A percentile compares a stretch with the other conserved stretches of the same genome.
Evolutionary conservation across 2,797 vertebrate species (phyloP).

Genomic region (Ceryle rudis): DNA sequence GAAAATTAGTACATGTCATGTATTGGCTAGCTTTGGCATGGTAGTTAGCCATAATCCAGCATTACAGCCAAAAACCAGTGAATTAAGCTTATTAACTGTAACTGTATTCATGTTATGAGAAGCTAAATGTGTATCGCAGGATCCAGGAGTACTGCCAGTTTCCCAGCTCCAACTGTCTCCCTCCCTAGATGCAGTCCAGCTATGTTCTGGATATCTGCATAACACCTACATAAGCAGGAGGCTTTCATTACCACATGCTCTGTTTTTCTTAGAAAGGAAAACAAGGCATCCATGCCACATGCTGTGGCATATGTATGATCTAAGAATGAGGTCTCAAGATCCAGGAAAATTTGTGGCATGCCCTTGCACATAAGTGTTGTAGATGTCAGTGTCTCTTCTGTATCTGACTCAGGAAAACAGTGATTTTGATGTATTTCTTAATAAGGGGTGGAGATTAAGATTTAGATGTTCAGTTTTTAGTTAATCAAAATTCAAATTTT

Average conservation of each 20-base stretch:
- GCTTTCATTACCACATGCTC: background rate
- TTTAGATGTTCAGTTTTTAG: background rate
- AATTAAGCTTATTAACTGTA: background rate
- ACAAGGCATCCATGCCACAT: background rate
- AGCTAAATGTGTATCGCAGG: background rate
- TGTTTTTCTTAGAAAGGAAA: background rate
- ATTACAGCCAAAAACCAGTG: background rate
- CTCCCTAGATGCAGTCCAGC: background rate
- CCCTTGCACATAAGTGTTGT: background rate
- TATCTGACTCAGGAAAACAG: background rate
- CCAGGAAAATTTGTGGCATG: background rate
- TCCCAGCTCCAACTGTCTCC: background rate
- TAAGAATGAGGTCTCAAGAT: background rate
- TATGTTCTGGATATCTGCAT: background rate
- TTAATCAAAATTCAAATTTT: background rate
- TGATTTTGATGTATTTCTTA: background rate
- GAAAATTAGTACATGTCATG: background rate
- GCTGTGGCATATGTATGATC: background rate
- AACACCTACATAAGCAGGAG: background rate
- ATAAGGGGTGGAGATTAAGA: background rate
- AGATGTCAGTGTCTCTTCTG: background rate
- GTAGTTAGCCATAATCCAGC: background rate
- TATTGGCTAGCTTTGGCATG: background rate
- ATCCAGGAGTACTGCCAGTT: background rate
- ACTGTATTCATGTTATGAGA: background rate